Base-by-base conservation (phyloP, 1,140 invertebrate genomes). In the Lepidurus packardi region DNA sequence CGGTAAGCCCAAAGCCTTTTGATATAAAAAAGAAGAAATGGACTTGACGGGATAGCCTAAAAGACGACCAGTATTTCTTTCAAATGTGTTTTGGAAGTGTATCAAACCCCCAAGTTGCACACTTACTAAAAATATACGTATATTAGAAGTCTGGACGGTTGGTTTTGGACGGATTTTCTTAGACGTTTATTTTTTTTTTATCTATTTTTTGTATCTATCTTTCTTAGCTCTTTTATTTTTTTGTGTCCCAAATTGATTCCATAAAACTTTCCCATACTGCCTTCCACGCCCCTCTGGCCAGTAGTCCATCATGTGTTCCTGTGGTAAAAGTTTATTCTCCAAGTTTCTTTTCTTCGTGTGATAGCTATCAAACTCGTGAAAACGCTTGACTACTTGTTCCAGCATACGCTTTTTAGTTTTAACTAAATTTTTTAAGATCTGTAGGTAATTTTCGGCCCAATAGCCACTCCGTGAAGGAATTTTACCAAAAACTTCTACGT, bases 361-460 rank as follows among this genome's bases (percentile, higher is more conserved):
- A 11, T 16, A 47, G 16, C 16, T 0, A 16, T 47, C 45, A 47
- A 47, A 16, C 16, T 47, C 45, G 5, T 47, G 6, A 4, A 47
- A 47, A 16, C 45, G 45, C 45, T 7, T 11, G 6, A 47, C 45
- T 47, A 47, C 45, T 47, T 47, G 45, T 16, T 1, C 45, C 10
- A 47, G 45, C 45, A 47, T 47, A 11, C 1, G 9, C 5, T 47
- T 47, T 16, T 47, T 8, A 10, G 45, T 75, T 34, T 34, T 21
- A n/a, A 75, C 74, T 1, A 75, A 34, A 11, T 75, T 75, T 75
- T 75, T 75, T 24, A 24, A 10, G 1, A 75, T 43, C 41, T 75
- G 74, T 16, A 75, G 8, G 9, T 75, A 9, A 16, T 75, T 75
- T 75, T 75, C 74, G 8, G 43, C 34, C 43, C 13, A 24, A 41